These are phyloP conservation scores for Felis catus DNA, from an alignment of 2,113 vertebrate species.

Conservation along the genomic window F.catus_Fca126_mat1.0 CM031419.1:103862501-103863000, in stretches of 20 bases:
- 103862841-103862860: constrained; percentile 31
- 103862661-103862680: background rate
- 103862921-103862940: background rate
- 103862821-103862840: background rate
- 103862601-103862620: background rate
- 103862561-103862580: background rate
- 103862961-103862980: background rate
- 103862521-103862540: background rate
- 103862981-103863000: background rate
- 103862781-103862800: background rate
- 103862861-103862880: constrained; percentile 17
- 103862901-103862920: background rate
- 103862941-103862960: background rate
- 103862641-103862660: background rate
- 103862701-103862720: background rate
- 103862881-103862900: background rate
- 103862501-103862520: background rate
- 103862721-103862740: background rate
- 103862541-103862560: background rate
- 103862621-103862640: background rate
- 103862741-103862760: background rate
- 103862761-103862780: background rate
- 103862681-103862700: background rate
- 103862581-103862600: background rate
- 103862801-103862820: background rate